Conservation (phyloP, 2,113 vertebrate species). For the Heterotilapia buettikoferi region DNA sequence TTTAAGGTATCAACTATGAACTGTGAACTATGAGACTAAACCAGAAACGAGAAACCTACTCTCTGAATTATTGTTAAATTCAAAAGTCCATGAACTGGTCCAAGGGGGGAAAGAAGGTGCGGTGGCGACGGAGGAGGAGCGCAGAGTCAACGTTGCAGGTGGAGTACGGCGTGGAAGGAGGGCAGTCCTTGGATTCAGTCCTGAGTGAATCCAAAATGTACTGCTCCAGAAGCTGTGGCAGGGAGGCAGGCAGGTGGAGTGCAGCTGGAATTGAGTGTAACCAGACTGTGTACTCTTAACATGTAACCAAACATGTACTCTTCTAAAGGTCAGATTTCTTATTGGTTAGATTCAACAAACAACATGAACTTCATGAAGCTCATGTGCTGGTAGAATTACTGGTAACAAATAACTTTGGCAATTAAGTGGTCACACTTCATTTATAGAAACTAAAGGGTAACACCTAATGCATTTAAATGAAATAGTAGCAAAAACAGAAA, state of each 20-base stretch:
- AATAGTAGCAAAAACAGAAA: neutral
- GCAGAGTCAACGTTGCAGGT: neutral
- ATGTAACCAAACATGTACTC: neutral
- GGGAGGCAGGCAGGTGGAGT: neutral
- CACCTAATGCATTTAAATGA: neutral
- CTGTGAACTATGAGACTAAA: neutral
- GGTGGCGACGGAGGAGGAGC: fast-evolving
- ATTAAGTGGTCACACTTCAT: neutral
- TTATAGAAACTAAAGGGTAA: neutral
- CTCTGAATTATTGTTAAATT: neutral
- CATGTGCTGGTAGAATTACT: neutral
- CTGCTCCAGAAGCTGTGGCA: neutral
- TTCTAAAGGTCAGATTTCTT: neutral
- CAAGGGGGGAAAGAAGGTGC: neutral
- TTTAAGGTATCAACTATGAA: neutral
- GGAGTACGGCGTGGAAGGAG: too few relatives aligned
- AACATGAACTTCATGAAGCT: fast-evolving
- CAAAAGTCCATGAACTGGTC: neutral
- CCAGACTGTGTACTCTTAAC: neutral
- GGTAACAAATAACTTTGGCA: neutral
- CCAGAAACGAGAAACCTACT: neutral
- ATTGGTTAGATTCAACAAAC: neutral
- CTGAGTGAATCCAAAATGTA: neutral
- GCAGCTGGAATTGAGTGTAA: fast-evolving
- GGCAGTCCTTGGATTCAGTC: too few relatives aligned